These are phyloP conservation scores for Rhynchopsitta pachyrhyncha DNA, from an alignment of 2,113 vertebrate genomes.

Conservation along the genomic window DNA sequence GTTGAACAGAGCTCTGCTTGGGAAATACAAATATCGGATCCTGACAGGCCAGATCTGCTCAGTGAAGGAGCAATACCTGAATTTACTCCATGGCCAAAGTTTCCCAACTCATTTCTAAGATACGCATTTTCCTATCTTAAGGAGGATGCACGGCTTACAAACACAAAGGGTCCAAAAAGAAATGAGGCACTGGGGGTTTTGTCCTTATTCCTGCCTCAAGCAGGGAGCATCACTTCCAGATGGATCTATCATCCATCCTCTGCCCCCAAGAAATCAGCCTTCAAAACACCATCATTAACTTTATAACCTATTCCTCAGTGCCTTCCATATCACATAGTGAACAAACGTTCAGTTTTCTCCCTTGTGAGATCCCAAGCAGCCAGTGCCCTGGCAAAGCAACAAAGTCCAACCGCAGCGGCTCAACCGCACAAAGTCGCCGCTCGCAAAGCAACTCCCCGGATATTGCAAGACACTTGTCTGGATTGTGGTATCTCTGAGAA, in stretches of 20 bases:
- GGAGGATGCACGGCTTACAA: background rate
- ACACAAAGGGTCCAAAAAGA: background rate
- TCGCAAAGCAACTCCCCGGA: background rate
- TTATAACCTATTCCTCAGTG: background rate
- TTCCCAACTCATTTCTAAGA: background rate
- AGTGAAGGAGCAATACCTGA: background rate
- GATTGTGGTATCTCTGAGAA: background rate
- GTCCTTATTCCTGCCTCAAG: background rate
- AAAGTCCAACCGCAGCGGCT: background rate
- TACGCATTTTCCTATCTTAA: background rate
- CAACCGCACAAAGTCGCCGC: accelerated
- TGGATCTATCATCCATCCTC: background rate
- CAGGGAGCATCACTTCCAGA: background rate
- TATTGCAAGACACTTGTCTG: background rate
- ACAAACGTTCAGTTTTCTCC: background rate
- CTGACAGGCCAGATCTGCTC: background rate
- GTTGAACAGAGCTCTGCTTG: background rate
- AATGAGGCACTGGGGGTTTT: background rate
- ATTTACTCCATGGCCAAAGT: background rate
- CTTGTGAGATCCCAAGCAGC: background rate
- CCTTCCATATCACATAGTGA: too few relatives aligned
- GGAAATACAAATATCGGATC: background rate
- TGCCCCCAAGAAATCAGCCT: background rate
- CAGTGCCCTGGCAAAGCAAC: background rate
- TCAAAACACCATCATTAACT: background rate